phyloP scores from a whole-genome alignment of 2,113 vertebrate genomes.

The Dasyprocta punctata region DNA sequence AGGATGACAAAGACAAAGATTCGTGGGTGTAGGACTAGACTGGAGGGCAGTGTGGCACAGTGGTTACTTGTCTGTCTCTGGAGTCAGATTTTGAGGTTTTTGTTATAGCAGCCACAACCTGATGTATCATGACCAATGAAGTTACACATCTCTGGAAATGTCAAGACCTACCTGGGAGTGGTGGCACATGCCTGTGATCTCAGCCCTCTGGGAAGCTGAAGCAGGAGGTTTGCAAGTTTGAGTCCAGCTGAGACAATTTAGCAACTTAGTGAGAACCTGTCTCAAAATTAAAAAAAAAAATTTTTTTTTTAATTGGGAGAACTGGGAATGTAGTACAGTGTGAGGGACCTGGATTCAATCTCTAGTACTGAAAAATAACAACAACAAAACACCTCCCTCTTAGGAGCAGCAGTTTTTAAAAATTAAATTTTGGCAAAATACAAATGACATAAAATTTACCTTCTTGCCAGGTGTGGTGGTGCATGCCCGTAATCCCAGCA shows the following conservation, averaged over 20 bases:
- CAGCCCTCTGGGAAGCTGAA: not conserved
- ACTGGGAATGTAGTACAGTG: not conserved
- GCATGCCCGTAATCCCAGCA: not conserved
- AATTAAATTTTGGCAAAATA: not conserved
- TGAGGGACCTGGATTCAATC: not conserved
- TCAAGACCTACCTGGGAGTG: not conserved
- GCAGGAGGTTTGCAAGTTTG: not conserved
- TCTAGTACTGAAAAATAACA: not conserved
- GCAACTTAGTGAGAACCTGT: not conserved
- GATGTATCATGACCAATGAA: not conserved
- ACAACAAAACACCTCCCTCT: not conserved
- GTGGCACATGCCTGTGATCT: not conserved
- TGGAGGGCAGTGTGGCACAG: not conserved
- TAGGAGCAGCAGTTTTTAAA: not conserved
- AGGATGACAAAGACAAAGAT: not conserved
- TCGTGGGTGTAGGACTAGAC: not conserved
- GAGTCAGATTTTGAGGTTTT: not conserved
- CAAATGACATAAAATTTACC: not conserved
- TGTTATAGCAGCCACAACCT: not conserved
- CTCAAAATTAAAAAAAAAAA: not conserved
- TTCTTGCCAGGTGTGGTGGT: not conserved
- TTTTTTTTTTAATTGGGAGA: too few species aligned
- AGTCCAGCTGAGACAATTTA: not conserved
- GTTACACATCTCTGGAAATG: not conserved
- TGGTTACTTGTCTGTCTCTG: not conserved